Evolutionary conservation across 1,140 invertebrate species (phyloP).

Genomic region (Pteromalus puparum): DNA sequence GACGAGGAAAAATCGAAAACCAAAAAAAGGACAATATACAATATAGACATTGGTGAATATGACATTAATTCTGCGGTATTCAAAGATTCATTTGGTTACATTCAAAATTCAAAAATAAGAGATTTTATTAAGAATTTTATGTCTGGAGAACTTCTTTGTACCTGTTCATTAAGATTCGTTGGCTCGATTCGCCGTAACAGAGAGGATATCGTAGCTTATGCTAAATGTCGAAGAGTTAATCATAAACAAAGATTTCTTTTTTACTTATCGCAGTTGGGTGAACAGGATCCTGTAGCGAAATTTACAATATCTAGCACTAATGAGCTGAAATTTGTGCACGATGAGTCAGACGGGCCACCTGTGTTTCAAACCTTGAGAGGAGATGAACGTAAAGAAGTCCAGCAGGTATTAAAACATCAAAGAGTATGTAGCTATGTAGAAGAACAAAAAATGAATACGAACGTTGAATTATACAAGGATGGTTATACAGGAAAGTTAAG

Average conservation of each 20-base stretch:
- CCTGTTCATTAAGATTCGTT: background rate
- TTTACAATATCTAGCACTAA: background rate
- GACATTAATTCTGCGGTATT: background rate
- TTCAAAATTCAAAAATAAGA: background rate
- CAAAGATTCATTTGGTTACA: background rate
- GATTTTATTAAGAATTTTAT: background rate
- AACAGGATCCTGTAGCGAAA: background rate
- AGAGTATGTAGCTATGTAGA: background rate
- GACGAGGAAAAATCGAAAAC: background rate
- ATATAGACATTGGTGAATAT: background rate
- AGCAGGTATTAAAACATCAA: conserved; percentile 12
- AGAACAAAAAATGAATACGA: background rate
- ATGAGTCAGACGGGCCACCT: background rate
- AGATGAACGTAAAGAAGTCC: background rate
- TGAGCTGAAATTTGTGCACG: background rate
- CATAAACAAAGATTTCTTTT: background rate
- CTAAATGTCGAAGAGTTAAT: background rate
- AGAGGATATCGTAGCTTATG: background rate
- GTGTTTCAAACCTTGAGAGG: background rate
- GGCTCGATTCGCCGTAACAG: background rate
- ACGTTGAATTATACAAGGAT: conserved; percentile 30
- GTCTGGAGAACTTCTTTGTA: background rate
- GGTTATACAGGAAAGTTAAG: background rate
- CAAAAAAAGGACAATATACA: background rate
- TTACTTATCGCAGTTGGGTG: background rate